Conservation (phyloP, 1,140 invertebrate genomes). For the Drosophila santomea region DNA sequence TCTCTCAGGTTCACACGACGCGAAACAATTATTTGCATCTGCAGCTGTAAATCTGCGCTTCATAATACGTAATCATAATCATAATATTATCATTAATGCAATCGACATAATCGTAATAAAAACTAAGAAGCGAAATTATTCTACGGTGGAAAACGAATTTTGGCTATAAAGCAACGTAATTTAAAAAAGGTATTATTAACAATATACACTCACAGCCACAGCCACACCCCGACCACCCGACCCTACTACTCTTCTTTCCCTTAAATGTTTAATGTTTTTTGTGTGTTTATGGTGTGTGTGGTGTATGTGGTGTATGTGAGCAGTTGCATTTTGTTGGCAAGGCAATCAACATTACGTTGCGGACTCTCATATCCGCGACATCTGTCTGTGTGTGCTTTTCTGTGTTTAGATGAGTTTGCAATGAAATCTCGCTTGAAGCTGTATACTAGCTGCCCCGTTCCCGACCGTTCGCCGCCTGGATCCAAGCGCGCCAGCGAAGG, state of each 20-base stretch:
- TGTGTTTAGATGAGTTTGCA: conserved; percentile 44
- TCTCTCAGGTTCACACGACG: conserved; percentile 34
- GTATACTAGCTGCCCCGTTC: conserved; percentile 24
- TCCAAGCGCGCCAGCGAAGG: conserved; percentile 11
- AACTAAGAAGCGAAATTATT: conserved; percentile 77
- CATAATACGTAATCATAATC: conserved; percentile 22
- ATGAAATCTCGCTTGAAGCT: conserved; percentile 59
- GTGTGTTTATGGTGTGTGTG: conserved; percentile 24
- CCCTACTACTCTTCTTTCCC: neutral
- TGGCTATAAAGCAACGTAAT: conserved; percentile 74
- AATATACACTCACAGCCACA: conserved; percentile 60
- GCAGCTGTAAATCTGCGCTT: conserved; percentile 20
- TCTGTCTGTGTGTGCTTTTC: conserved; percentile 25
- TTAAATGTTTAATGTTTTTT: conserved; percentile 1
- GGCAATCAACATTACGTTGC: conserved; percentile 71
- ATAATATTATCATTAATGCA: conserved; percentile 28
- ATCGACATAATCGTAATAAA: conserved; percentile 55
- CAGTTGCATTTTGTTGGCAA: conserved; percentile 73
- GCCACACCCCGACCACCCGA: conserved; percentile 41
- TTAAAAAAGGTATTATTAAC: conserved; percentile 60
- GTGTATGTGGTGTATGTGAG: conserved; percentile 46
- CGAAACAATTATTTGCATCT: conserved; percentile 27
- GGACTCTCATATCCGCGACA: conserved; percentile 38
- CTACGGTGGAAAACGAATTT: conserved; percentile 79
- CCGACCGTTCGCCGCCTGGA: conserved; percentile 5